Evolutionary conservation across 2,797 vertebrate species (phyloP), one percentile per base, ranked within the genome.

Genomic region (Megalops cyprinoides): DNA sequence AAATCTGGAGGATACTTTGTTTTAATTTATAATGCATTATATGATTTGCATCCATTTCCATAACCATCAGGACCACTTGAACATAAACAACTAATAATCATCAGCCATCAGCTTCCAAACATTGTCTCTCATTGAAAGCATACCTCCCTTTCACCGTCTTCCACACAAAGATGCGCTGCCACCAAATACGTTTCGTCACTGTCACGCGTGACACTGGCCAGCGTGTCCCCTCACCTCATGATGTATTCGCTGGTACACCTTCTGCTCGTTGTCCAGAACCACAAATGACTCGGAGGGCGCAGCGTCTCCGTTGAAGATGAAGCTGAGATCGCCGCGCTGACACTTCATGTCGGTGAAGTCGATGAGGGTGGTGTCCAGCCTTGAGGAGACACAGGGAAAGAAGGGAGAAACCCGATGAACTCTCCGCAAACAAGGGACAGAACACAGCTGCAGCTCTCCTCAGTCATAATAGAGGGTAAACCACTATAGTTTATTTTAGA

Each of bases 271-370:
- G 94, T 99, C 98, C 90, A 99, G 94, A 86, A 99, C 98, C 87
- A 99, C 97, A 84, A 99, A 99, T 84, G 98, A 99, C 93, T 99
- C 96, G 0, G 98, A 96, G 85, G 97, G 97, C 25, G 95, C 78
- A 0, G 97, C 97, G 1, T 97, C 97, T 46, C 98, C 98, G 0
- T 95, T 98, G 90, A 99, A 99, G 92, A 99, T 98, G 94, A 99
- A 99, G 91, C 98, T 99, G 76, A 99, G 92, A 87, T 99, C 97
- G 81, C 98, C 98, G 74, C 98, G 96, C 94, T 99, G 98, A 92
- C 98, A 99, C 95, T 99, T 99, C 98, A 99, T 99, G 90, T 99
- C 98, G 0, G 97, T 98, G 92, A 99, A 99, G 91, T 99, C 97
- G 88, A 99, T 99, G 86, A 99, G 95, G 81, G 98, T 99, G 69